These are phyloP conservation scores for Drosophila greeni DNA, from an alignment of 2,888 invertebrate species.

Conservation along the genomic window DNA sequence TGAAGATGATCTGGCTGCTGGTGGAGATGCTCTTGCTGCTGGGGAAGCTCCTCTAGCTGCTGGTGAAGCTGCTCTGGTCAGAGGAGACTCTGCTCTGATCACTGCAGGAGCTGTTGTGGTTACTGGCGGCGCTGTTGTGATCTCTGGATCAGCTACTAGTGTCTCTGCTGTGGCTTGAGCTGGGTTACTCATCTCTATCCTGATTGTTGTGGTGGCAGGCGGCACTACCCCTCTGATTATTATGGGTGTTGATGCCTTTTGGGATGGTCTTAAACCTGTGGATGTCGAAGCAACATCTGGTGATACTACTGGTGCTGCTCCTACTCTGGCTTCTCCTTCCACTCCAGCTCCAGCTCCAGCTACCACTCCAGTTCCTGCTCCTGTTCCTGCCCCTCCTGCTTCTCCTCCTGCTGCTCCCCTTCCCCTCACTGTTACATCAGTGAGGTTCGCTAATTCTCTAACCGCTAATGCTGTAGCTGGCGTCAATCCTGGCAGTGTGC, in stretches of 20 bases:
- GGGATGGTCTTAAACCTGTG: not conserved
- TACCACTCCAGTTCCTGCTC: not conserved
- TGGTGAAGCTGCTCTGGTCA: not conserved
- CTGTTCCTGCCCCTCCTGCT: too few species aligned
- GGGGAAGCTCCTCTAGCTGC: not conserved
- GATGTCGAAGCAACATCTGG: not conserved
- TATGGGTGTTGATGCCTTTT: too few species aligned
- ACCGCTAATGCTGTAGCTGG: too few species aligned
- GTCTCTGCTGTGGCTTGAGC: not conserved
- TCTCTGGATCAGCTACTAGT: not conserved
- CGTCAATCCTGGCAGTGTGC: not conserved
- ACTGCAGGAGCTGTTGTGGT: not conserved
- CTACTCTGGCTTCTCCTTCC: too few species aligned
- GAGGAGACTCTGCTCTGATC: not conserved
- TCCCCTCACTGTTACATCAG: accelerated
- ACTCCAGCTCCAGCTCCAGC: too few species aligned
- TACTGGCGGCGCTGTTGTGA: not conserved
- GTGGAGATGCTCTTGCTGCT: not conserved
- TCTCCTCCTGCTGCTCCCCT: too few species aligned
- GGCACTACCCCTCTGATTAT: not conserved
- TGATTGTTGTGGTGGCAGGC: not conserved
- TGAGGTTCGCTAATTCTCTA: too few species aligned
- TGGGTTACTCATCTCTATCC: not conserved
- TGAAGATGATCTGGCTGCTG: not conserved
- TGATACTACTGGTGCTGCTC: too few species aligned